A percentile compares a stretch with the other conserved stretches of the same genome.
phyloP scores from a whole-genome alignment of 2,113 vertebrate species.

The Hydropotes inermis region DNA sequence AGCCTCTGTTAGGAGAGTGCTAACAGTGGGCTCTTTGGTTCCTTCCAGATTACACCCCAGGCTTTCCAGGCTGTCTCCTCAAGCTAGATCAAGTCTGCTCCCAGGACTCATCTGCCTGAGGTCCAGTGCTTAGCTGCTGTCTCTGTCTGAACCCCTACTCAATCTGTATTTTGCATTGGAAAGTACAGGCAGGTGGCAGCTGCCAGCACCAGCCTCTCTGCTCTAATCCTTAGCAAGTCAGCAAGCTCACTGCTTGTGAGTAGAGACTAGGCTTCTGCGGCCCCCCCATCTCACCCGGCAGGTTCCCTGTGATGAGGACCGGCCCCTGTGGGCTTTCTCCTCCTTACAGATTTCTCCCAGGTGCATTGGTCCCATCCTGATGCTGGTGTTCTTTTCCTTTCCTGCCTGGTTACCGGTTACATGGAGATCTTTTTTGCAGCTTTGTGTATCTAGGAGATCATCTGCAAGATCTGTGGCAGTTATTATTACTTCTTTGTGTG shows the following conservation, averaged over 20 bases:
- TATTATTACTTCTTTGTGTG: not conserved
- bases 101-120: not conserved
- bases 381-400: accelerated
- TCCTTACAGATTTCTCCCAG: not conserved
- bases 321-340: not conserved
- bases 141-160: not conserved
- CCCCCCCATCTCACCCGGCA: not conserved
- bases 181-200: not conserved
- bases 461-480: not conserved
- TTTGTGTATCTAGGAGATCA: not conserved
- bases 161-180: not conserved
- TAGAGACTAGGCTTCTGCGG: not conserved
- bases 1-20: not conserved
- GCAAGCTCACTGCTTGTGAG: not conserved
- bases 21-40: not conserved
- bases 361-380: not conserved
- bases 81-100: not conserved
- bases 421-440: not conserved
- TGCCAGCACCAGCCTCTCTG: not conserved
- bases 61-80: too few relatives aligned
- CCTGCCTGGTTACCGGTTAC: not conserved
- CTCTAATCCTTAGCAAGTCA: not conserved
- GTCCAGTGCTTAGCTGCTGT: not conserved
- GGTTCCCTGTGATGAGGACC: not conserved
- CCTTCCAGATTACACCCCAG: not conserved